A percentile compares a stretch with the other conserved stretches of the same genome.
These are phyloP conservation scores for Plectrocnemia conspersa DNA, from an alignment of 1,140 invertebrate species.

Conservation along the genomic window DNA sequence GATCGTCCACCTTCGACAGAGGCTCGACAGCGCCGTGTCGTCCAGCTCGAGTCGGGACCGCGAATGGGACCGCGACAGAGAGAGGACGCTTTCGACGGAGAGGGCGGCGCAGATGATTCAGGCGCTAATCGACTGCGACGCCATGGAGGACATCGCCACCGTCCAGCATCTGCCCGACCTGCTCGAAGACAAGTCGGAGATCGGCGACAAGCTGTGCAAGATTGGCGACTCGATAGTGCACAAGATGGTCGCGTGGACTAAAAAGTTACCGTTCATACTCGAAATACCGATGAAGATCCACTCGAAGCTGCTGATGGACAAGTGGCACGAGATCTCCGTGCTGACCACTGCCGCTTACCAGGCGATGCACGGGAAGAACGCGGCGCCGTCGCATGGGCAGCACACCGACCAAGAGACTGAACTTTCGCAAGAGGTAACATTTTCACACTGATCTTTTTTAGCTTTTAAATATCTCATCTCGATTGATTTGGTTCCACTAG, in stretches of 20 bases:
- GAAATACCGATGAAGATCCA: constrained; percentile 93
- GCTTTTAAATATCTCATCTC: too few relatives aligned
- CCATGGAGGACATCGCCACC: constrained; percentile 92
- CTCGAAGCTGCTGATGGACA: constrained; percentile 90
- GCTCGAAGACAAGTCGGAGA: constrained; percentile 83
- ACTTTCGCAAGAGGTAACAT: constrained; percentile 69
- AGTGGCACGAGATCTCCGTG: constrained; percentile 95
- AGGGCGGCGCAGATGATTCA: constrained; percentile 80
- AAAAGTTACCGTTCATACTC: constrained; percentile 92
- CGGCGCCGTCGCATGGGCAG: constrained; percentile 42
- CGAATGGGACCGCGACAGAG: constrained; percentile 49
- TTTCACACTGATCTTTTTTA: constrained; percentile 11
- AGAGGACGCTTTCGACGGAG: constrained; percentile 75
- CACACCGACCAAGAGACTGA: constrained; percentile 59
- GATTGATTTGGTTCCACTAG: too few relatives aligned
- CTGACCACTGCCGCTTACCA: constrained; percentile 91
- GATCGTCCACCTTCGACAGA: constrained; percentile 81
- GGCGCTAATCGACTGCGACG: constrained; percentile 88
- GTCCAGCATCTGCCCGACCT: constrained; percentile 85
- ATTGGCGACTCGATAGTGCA: constrained; percentile 94
- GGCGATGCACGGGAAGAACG: constrained; percentile 74
- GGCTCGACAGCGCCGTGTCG: constrained; percentile 79
- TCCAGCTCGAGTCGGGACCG: constrained; percentile 54
- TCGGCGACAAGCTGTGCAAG: constrained; percentile 88
- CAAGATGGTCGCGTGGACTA: constrained; percentile 97